Percentiles rank a stretch among this genome's conserved stretches.
Evolutionary conservation across 2,113 vertebrate genomes (phyloP).

Genomic region (Corynorhinus townsendii): DNA sequence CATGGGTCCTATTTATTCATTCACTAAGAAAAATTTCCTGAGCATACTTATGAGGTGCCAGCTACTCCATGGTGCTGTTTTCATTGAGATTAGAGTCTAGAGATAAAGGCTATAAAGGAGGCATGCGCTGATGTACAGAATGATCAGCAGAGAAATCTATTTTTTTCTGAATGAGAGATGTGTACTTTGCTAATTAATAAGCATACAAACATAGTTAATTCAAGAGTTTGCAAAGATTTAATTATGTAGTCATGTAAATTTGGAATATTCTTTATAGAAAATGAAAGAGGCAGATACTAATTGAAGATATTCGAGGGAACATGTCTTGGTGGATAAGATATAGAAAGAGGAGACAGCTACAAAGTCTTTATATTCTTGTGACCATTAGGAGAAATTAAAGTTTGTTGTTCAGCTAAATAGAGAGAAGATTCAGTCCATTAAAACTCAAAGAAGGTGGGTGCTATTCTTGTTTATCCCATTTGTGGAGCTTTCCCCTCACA

Average conservation of each 20-base stretch:
- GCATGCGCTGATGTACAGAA: neutral
- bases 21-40: neutral
- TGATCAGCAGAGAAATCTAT: neutral
- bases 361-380: neutral
- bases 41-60: neutral
- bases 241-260: constrained; percentile 49
- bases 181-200: constrained; percentile 41
- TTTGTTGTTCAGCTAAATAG: neutral
- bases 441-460: neutral
- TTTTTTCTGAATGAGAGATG: constrained; percentile 52
- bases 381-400: neutral
- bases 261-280: constrained; percentile 52
- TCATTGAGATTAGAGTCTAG: neutral
- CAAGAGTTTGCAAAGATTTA: constrained; percentile 60
- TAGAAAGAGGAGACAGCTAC: neutral
- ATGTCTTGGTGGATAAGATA: constrained; percentile 31
- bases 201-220: constrained; percentile 43
- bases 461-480: neutral
- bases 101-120: neutral
- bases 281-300: constrained; percentile 37
- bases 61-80: neutral
- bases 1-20: neutral
- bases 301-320: constrained; percentile 32
- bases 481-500: neutral
- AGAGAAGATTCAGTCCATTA: neutral